Evolutionary conservation across 2,113 vertebrate species (phyloP).

Genomic region (Buteo buteo): DNA sequence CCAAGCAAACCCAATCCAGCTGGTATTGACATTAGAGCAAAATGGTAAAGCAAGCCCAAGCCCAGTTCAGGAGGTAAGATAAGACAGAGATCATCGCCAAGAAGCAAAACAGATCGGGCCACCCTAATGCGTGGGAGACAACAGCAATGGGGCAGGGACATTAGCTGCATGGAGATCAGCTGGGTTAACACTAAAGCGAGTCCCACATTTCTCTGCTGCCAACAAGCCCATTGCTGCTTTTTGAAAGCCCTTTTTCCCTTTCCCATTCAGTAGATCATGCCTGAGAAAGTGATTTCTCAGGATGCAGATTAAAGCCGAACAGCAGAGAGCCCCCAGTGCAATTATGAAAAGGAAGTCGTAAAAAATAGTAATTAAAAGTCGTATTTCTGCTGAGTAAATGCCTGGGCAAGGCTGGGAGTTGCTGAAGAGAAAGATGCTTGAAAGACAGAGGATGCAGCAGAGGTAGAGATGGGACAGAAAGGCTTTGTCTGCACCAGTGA

Average conservation of each 20-base stretch:
- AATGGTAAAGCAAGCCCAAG: not conserved
- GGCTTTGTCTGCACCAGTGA: not conserved
- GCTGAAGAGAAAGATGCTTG: not conserved
- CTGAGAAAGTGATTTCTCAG: slow-evolving; percentile 31
- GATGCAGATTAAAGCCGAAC: slow-evolving; percentile 47
- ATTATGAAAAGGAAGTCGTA: slow-evolving; percentile 44
- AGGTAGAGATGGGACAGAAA: not conserved
- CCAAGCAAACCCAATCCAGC: not conserved
- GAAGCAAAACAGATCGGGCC: not conserved
- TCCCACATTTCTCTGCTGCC: not conserved
- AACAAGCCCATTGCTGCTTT: not conserved
- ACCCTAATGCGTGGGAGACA: not conserved
- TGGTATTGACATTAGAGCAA: not conserved
- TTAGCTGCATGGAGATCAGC: not conserved
- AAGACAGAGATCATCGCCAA: not conserved
- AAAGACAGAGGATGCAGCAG: not conserved
- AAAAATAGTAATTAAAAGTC: slow-evolving; percentile 63
- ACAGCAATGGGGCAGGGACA: not conserved
- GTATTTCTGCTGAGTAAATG: slow-evolving; percentile 37
- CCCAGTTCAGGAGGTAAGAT: not conserved
- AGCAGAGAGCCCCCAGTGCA: slow-evolving; percentile 35
- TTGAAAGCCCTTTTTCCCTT: not conserved
- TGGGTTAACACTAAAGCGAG: fast-evolving
- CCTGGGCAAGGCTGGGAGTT: not conserved
- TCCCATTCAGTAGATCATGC: not conserved